Evolutionary conservation across 2,113 vertebrate genomes (phyloP), one percentile per base, ranked within the genome.

Genomic region (Falcunculus frontatus): DNA sequence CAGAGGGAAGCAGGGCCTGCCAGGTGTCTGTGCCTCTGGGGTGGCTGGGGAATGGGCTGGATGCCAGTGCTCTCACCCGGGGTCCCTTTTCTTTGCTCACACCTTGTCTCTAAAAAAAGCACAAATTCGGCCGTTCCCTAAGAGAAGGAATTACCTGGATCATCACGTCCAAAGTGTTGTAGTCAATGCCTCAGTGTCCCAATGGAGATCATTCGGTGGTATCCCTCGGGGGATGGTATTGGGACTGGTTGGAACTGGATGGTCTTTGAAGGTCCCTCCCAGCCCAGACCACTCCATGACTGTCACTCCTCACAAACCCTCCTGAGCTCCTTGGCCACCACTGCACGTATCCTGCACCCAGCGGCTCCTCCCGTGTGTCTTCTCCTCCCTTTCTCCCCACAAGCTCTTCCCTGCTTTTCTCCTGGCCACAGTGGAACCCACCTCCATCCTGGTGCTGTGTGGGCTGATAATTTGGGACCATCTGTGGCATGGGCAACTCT

Each of bases 341-440:
- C 0, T 0, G 0, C 5, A 3, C 0, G 0, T 14, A 27, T 23
- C 10, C 59, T 35, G 44, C 8, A 49, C 39, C 49, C 27, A 52
- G 2, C 0, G 0, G 15, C 17, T 75, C n/a, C 52, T 4, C 29
- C 10, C 19, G 39, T 32, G 10, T 21, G 12, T 57, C 5, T 53
- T 56, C 37, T 32, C 5, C 27, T 74, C 29, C 12, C 17, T 67
- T 35, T 79, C 29, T 53, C 11, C 29, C 20, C 13, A 22, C 56
- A 27, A 6, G 11, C 18, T 64, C 44, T 27, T n/a, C 39, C 23
- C 47, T 46, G 17, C 12, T 60, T 32, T 68, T 33, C 37, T 69
- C 42, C 44, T 41, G 22, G 17, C 50, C 62, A 26, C 33, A 50
- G 7, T 4, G 39, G 82, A 88, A 19, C 27, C 59, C 32, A n/a